Percentiles rank a stretch among this genome's conserved stretches.
Evolutionary conservation across 1,140 invertebrate species (phyloP).

Genomic region (Bombus sylvicola): DNA sequence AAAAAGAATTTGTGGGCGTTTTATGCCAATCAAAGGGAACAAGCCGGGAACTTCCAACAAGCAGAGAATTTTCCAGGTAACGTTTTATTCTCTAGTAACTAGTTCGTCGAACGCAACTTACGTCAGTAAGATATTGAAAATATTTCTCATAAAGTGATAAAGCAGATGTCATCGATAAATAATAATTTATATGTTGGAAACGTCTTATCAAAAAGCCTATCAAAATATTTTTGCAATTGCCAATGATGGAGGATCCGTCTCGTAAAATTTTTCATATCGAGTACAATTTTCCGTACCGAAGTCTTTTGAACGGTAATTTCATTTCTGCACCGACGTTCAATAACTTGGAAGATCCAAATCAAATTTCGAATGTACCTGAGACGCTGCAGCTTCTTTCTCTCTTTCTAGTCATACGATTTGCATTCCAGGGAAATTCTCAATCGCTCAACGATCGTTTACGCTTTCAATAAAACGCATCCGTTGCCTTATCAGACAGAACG

Average conservation of each 20-base stretch:
- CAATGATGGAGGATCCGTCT: background rate
- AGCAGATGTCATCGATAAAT: background rate
- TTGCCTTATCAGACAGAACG: background rate
- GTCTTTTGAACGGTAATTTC: constrained; percentile 22
- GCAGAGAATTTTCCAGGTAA: background rate
- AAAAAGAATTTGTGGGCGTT: constrained; percentile 20
- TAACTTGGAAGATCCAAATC: constrained; percentile 38
- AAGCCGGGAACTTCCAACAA: no score
- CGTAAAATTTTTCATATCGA: background rate
- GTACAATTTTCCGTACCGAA: background rate
- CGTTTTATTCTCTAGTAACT: background rate
- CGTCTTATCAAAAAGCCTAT: background rate
- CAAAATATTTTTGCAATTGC: background rate
- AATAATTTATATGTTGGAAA: background rate
- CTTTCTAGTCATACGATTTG: constrained; percentile 26
- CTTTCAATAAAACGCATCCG: constrained; percentile 5
- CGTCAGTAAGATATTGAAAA: no score
- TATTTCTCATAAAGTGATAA: background rate
- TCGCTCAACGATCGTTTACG: background rate
- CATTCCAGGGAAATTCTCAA: constrained; percentile 6
- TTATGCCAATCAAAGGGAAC: background rate
- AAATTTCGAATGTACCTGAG: constrained; percentile 44
- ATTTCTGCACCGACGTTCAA: constrained; percentile 49
- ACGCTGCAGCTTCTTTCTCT: background rate
- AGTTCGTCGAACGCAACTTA: background rate